Base-by-base conservation (phyloP, 2,113 vertebrate genomes). In the Elephas maximus region DNA sequence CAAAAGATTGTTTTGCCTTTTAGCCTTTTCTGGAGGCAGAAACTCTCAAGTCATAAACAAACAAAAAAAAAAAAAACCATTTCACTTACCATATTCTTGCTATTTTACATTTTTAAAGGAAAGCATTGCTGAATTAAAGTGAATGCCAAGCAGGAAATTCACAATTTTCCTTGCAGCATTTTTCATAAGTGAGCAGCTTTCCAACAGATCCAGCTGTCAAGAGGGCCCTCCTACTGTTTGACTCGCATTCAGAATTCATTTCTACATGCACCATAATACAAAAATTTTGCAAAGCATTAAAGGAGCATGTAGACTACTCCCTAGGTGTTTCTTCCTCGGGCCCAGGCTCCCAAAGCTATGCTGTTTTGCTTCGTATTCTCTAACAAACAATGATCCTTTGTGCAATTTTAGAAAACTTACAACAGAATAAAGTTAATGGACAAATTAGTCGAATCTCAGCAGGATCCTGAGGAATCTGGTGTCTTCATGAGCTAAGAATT, bases 181-280 rank as follows among this genome's bases (percentile, higher is more conserved):
- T 97, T 97, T 96, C 93, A 51, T 97, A 97, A 97, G 93, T 88
- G 97, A 98, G 95, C 93, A 93, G 94, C 84, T 97, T 97, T 97
- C 93, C 96, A 88, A 84, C 84, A 92, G 90, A 94, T 95, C 94
- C 96, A 97, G 97, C 97, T 96, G 84, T 98, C 96, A 97, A 44
- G 88, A 78, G 93, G 74, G 94, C 78, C 96, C 95, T 98, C 97
- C 98, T 97, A 95, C 97, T 86, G 97, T 95, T 92, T 95, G 81
- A 98, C 95, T 97, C 87, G 41, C 80, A 93, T 95, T 94, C 88
- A 76, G 94, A 97, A 96, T 95, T 96, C 94, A 88, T 90, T 95
- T 96, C 95, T 92, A 9, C 63, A 85, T 67, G 53, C 51, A 71
- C 74, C 33, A 69, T 85, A 93, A 85, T 41, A 76, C 51, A 62